These are phyloP conservation scores for Taenioides sp. DNA, from an alignment of 2,797 vertebrate species.

Conservation along the genomic window DNA sequence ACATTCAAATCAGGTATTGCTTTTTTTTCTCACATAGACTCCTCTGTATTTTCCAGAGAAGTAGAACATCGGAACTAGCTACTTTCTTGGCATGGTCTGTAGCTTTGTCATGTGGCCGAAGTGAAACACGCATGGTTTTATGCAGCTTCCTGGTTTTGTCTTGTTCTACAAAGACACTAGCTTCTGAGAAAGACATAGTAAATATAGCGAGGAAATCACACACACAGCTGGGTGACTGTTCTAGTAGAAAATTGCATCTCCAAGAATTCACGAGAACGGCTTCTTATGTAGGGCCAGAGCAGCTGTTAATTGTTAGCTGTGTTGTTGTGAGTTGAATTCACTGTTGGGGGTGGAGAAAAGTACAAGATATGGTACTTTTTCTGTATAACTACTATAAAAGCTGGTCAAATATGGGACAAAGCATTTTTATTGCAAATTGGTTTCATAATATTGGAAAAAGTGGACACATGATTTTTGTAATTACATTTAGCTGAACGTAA, in stretches of 20 bases:
- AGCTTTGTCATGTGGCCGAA: neutral
- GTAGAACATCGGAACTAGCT: neutral
- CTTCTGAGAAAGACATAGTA: neutral
- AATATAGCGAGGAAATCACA: slow-evolving; percentile 13
- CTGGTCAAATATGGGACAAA: neutral
- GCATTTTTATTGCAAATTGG: no score
- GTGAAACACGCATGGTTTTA: neutral
- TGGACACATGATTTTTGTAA: no score
- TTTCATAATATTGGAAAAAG: no score
- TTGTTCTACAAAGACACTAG: slow-evolving; percentile 3
- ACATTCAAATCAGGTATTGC: no score
- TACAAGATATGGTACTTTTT: neutral
- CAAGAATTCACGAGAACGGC: slow-evolving; percentile 27
- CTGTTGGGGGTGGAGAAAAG: neutral
- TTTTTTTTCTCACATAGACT: neutral
- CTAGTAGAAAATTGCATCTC: slow-evolving; percentile 39
- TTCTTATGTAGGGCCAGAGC: slow-evolving; percentile 22
- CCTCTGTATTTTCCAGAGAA: neutral
- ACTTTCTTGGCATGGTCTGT: neutral
- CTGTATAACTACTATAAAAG: neutral
- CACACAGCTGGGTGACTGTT: slow-evolving; percentile 48
- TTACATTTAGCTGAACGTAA: no score
- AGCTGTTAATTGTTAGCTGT: slow-evolving; percentile 31
- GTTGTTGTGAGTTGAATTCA: neutral
- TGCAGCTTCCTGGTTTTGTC: slow-evolving; percentile 11